Evolutionary conservation across 2,888 invertebrate species (phyloP), one percentile per base, ranked within the genome.

Genomic region (Podabrus alpinus): DNA sequence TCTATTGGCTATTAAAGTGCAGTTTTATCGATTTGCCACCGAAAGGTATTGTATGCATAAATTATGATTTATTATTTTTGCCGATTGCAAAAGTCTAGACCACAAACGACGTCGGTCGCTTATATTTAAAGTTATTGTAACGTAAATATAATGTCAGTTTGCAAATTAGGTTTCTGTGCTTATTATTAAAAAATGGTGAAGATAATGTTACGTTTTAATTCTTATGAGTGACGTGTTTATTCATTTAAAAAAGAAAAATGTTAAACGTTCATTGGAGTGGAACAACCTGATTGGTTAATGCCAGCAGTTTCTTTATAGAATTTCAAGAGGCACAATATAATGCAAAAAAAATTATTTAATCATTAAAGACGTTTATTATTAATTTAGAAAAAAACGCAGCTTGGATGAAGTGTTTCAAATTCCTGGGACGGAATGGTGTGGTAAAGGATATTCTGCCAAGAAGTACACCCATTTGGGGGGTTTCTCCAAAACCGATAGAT

Each of bases 341-440:
- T 64, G 15, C 21, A 10, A 16, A 19, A 15, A 15, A 66, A 15
- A 66, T 66, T 66, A 16, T 66, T 13, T 45, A 45, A 45, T 3
- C 45, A 13, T 29, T 66, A 25, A 29, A 25, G 10, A 9, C 15
- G 19, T 66, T 29, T 66, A 13, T 24, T 66, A 15, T 29, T 24
- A 21, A 68, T 64, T 87, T 82, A 88, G 89, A 84, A 84, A 85
- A 73, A 89, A 88, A 80, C 87, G 91, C 25, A 88, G 88, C 77
- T 84, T 90, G 79, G 86, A 88, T 85, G 94, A 94, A 85, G 88
- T 94, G 81, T 90, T 96, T 73, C 92, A 95, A 78, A 92, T 95
- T 66, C 97, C 97, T 0, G 97, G 97, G 67, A 97, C 97, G 0
- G 94, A 95, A 85, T 97, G 97, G 97, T 97, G 97, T 87, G 97